Evolutionary conservation across 2,797 vertebrate species (phyloP).

Genomic region (Triplophysa bombifrons): DNA sequence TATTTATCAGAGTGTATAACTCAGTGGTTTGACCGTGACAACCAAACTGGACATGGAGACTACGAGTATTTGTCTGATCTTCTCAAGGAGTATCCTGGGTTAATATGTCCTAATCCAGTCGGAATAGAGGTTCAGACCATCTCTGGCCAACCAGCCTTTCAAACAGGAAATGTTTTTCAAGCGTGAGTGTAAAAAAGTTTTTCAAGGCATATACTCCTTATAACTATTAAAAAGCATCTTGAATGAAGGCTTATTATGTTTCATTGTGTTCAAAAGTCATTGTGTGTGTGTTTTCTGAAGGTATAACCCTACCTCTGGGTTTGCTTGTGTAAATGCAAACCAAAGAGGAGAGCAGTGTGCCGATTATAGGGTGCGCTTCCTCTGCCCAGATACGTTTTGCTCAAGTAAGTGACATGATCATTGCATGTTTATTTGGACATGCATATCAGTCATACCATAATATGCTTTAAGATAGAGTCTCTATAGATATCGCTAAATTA

Average conservation of each 20-base stretch:
- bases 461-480: background rate
- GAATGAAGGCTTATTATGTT: background rate
- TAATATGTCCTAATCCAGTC: slow-evolving; percentile 61
- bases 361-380: background rate
- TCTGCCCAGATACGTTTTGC: background rate
- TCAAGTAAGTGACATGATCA: background rate
- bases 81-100: slow-evolving; percentile 41
- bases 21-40: slow-evolving; percentile 64
- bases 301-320: background rate
- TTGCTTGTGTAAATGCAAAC: background rate
- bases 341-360: background rate
- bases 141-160: slow-evolving; percentile 53
- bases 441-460: background rate
- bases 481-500: background rate
- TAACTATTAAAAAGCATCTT: background rate
- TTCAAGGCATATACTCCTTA: background rate
- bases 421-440: background rate
- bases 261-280: background rate
- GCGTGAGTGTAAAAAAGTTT: slow-evolving; percentile 47
- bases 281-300: background rate
- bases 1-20: slow-evolving; percentile 53
- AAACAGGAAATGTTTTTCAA: slow-evolving; percentile 55
- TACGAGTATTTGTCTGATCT: slow-evolving; percentile 64
- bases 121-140: slow-evolving; percentile 64
- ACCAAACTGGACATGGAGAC: slow-evolving; percentile 61